Evolutionary conservation across 1,140 invertebrate genomes (phyloP), one percentile per base, ranked within the genome.

Genomic region (Lutraria rhynchaena): DNA sequence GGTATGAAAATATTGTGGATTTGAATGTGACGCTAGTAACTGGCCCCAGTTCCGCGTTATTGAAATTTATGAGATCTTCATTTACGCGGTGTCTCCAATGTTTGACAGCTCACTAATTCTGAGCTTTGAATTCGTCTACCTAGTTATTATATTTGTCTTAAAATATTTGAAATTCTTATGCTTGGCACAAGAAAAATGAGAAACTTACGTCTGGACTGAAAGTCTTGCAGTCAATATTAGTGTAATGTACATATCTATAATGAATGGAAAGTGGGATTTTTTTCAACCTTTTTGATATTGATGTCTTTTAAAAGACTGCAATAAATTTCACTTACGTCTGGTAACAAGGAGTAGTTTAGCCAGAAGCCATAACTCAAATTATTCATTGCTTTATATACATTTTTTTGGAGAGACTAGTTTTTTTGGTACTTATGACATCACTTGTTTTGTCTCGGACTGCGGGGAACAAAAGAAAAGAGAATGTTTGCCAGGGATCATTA

Each of bases 281-380:
- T 71, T 57, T 53, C 24, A 71, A 55, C 53, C 35, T 71, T 55
- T 55, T 71, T 55, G 17, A 67, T 55, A 57, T 55, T 55, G 69
- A 71, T 57, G 69, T 71, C 69, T 71, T 71, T 71, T 71, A 71
- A 71, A 71, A 71, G 49, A 71, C 51, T 1, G 69, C 69, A 55
- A 57, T 71, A 71, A 55, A 71, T 71, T 71, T 71, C 69, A 71
- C 53, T 71, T 71, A 71, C 22, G 69, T 71, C 53, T 55, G 31
- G 29, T 57, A 55, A 67, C 63, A 67, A 49, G 11, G 27, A 5
- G n/a, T 46, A 46, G 63, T 67, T 41, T 67, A 67, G 37, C 37
- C 63, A 67, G 44, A 67, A 46, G 63, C 63, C 17, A 67, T 67
- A 67, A 67, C 63, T 67, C 63, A 67, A 67, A 67, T 67, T 67